Conservation (phyloP, 2,888 invertebrate species). For the Spisula solida region DNA sequence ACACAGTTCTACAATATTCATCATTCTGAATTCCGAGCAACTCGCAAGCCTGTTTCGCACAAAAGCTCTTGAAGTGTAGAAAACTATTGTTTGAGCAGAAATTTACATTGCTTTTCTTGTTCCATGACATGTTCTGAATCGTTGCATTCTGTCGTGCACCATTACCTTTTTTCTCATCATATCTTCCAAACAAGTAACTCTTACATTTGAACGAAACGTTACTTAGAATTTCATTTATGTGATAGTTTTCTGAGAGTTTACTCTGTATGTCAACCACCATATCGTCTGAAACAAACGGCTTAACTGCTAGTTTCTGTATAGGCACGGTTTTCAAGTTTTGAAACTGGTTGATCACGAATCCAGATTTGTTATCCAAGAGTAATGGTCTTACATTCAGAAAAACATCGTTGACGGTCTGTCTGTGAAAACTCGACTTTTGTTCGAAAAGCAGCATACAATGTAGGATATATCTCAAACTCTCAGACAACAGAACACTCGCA, state of each 20-base stretch:
- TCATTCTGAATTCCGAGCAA: constrained; percentile 21
- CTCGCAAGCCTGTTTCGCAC: constrained; percentile 12
- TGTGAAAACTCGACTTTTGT: constrained; percentile 16
- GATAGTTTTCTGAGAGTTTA: constrained; percentile 26
- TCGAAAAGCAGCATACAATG: constrained; percentile 25
- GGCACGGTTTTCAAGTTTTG: constrained; percentile 18
- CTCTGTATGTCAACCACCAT: constrained; percentile 20
- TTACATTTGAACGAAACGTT: constrained; percentile 18
- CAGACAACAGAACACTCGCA: constrained; percentile 20
- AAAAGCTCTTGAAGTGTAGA: constrained; percentile 19
- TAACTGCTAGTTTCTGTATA: constrained; percentile 34
- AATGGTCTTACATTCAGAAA: constrained; percentile 31
- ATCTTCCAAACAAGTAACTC: constrained; percentile 31
- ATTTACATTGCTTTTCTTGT: neutral
- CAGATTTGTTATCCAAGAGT: constrained; percentile 37
- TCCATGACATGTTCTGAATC: constrained; percentile 23
- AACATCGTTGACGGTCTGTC: constrained; percentile 15
- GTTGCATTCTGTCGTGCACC: constrained; percentile 9
- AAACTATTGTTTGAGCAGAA: constrained; percentile 20
- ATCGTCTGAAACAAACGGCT: no score
- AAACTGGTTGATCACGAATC: neutral
- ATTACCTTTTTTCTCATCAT: constrained; percentile 37
- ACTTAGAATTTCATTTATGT: constrained; percentile 12
- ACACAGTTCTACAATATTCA: constrained; percentile 28
- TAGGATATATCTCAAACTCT: constrained; percentile 29